phyloP scores from a whole-genome alignment of 2,888 invertebrate genomes.

The Folsomia manolachei region DNA sequence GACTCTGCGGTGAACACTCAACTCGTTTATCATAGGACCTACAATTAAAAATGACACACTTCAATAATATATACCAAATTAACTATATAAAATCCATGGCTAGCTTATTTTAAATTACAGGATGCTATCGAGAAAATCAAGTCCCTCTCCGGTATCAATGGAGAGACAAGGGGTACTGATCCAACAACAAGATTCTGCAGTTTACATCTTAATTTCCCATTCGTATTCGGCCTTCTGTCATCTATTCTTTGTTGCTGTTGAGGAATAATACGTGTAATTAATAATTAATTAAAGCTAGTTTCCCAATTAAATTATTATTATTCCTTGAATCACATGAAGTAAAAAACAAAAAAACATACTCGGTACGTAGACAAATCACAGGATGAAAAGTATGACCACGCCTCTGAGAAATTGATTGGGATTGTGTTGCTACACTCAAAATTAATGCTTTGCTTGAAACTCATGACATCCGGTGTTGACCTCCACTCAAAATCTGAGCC shows the following conservation, averaged over 20 bases:
- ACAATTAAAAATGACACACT: background rate
- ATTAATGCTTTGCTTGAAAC: constrained; percentile 49
- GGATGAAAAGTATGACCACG: constrained; percentile 51
- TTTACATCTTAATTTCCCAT: constrained; percentile 40
- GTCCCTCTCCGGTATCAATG: constrained; percentile 44
- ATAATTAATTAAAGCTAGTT: constrained; percentile 16
- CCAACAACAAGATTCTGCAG: constrained; percentile 47
- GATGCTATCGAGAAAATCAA: constrained; percentile 48
- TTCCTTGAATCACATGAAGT: no score
- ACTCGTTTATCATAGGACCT: constrained; percentile 51
- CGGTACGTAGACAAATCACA: constrained; percentile 46
- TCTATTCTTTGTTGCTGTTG: constrained; percentile 39
- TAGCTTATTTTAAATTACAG: no score
- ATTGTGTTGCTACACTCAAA: constrained; percentile 50
- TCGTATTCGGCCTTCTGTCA: constrained; percentile 36
- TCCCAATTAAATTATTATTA: background rate
- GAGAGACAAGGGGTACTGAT: constrained; percentile 38
- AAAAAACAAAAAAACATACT: no score
- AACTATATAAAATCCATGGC: constrained; percentile 15
- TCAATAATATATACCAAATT: background rate
- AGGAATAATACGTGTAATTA: background rate
- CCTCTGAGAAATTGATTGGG: constrained; percentile 50
- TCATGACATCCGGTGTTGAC: constrained; percentile 46
- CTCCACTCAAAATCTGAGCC: constrained; percentile 44
- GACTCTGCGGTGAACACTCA: constrained; percentile 48